phyloP scores from a whole-genome alignment of 2,888 invertebrate species.

The Drosophila monieri region DNA sequence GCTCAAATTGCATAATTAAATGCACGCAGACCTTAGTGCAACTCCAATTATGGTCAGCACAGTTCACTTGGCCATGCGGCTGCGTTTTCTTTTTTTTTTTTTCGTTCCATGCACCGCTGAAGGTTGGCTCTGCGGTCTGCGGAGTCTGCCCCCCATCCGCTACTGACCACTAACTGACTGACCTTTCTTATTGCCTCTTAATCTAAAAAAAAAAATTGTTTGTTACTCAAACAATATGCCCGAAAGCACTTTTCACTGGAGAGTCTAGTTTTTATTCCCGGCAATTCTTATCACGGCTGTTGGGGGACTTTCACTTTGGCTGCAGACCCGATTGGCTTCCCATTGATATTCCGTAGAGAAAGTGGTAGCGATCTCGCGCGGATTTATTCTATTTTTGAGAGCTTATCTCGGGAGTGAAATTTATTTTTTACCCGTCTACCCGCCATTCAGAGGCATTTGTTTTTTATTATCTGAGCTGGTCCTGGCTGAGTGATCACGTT shows the following conservation, averaged over 20 bases:
- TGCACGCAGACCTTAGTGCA: conserved; percentile 73
- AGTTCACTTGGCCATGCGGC: conserved; percentile 47
- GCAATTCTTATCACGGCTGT: conserved; percentile 19
- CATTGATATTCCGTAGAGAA: conserved; percentile 17
- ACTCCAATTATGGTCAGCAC: conserved; percentile 70
- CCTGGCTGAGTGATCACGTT: conserved; percentile 17
- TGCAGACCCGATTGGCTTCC: conserved; percentile 1
- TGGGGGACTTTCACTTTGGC: conserved; percentile 24
- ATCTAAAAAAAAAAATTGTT: background rate
- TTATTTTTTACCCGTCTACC: background rate
- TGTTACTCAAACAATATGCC: conserved; percentile 9
- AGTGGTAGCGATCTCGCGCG: conserved; percentile 1
- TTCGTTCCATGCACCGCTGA: conserved; percentile 41
- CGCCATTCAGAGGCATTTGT: background rate
- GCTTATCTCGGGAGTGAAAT: conserved; percentile 1
- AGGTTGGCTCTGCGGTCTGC: conserved; percentile 62
- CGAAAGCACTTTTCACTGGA: conserved; percentile 1
- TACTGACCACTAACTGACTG: conserved; percentile 15
- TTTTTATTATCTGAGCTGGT: background rate
- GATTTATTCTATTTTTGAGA: conserved; percentile 23
- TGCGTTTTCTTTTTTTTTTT: conserved; percentile 53
- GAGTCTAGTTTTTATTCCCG: background rate
- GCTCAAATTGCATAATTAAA: conserved; percentile 79
- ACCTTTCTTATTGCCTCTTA: conserved; percentile 18
- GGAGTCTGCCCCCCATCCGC: conserved; percentile 38